Evolutionary conservation across 2,888 invertebrate genomes (phyloP).

Genomic region (Metalampra italica): DNA sequence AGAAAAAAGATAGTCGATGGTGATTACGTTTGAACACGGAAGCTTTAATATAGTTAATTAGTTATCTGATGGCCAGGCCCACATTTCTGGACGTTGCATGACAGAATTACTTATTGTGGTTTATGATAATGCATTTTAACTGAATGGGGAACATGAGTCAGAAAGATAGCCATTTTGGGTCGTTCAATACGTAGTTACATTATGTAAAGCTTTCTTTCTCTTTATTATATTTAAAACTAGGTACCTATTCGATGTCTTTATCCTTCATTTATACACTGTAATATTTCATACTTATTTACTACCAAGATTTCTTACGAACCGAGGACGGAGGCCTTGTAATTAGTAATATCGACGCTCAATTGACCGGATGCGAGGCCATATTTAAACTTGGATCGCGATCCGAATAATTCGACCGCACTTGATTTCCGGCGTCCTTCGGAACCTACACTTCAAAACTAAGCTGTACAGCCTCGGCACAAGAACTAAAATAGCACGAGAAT

Average conservation of each 20-base stretch:
- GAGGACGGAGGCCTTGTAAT: conserved; percentile 12
- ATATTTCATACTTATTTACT: too few relatives aligned
- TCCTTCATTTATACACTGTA: too few relatives aligned
- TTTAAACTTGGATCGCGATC: conserved; percentile 62
- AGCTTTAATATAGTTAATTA: conserved; percentile 34
- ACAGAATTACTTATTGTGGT: conserved; percentile 20
- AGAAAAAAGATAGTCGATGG: background rate
- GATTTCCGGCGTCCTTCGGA: conserved; percentile 56
- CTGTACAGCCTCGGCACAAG: conserved; percentile 21
- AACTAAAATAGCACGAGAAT: conserved; percentile 23
- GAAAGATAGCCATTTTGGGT: background rate
- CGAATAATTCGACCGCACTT: conserved; percentile 59
- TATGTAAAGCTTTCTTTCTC: too few relatives aligned
- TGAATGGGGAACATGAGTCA: background rate
- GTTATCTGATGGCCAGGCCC: conserved; percentile 28
- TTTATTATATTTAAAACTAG: too few relatives aligned
- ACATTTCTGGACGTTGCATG: conserved; percentile 27
- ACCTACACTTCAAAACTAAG: conserved; percentile 13
- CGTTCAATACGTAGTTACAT: too few relatives aligned
- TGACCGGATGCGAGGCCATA: conserved; percentile 56
- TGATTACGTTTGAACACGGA: conserved; percentile 25
- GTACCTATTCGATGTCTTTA: too few relatives aligned
- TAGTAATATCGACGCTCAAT: conserved; percentile 37
- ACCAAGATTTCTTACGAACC: background rate
- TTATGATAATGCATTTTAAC: conserved; percentile 19